Evolutionary conservation across 2,797 vertebrate genomes (phyloP), one percentile per base, ranked within the genome.

Genomic region (Leptatherina wallacei): DNA sequence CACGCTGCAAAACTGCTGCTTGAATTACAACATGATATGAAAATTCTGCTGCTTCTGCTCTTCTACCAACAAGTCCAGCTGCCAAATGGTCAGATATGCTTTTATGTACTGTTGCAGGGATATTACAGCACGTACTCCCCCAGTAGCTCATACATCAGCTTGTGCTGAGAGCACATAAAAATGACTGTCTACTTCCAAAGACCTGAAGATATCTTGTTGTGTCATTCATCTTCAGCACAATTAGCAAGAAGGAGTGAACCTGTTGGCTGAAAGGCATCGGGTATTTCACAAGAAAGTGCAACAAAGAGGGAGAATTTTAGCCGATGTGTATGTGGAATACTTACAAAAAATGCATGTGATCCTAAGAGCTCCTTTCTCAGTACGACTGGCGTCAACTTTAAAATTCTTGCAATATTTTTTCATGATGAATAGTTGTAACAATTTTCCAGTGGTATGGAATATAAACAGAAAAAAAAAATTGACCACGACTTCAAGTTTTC

Each of bases 1-100:
- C 36, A 16, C 56, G 30, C 52, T 70, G 30, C 76, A 81, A 30
- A 79, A 75, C 73, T 57, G 51, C 75, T 57, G 67, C 75, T 67
- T 85, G 76, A 87, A 65, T 83, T 81, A 85, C 69, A 72, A 74
- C 69, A 16, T 32, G 35, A 79, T 68, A 70, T 81, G 75, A 84
- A 84, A 82, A 78, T 79, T 82, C 60, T 85, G 75, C 83, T 75
- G 83, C 73, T 86, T 76, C 71, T 76, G 87, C 80, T 88, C 73
- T 75, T 87, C 73, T 47, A 30, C 71, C 61, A 67, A 30, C 64
- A 58, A 33, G 61, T 54, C 61, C 64, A 58, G 74, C 81, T 79
- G 75, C 79, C 75, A 75, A 85, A 83, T 78, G 69, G 71, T 89
- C 76, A 84, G 79, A 82, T 73, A 77, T 78, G 74, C 69, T 87